Evolutionary conservation across 2,888 invertebrate species (phyloP).

Genomic region (Rhynchonema sp.): DNA sequence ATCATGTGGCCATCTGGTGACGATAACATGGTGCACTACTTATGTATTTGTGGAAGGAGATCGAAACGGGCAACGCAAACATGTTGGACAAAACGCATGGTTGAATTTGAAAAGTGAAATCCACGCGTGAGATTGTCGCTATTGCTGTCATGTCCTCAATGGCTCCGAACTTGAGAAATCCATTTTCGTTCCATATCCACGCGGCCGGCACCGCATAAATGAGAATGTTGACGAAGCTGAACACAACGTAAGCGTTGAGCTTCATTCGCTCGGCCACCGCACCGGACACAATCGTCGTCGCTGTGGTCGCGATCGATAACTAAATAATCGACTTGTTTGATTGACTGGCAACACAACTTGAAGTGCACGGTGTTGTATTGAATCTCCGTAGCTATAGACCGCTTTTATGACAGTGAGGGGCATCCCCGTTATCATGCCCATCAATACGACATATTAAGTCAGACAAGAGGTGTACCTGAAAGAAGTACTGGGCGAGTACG

Average conservation of each 20-base stretch:
- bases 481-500: constrained; percentile 2
- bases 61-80: too few relatives aligned
- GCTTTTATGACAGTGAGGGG: neutral
- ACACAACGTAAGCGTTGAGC: constrained; percentile 11
- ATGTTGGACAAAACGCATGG: too few relatives aligned
- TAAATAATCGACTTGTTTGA: too few relatives aligned
- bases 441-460: too few relatives aligned
- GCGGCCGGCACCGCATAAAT: constrained; percentile 14
- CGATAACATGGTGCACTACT: too few relatives aligned
- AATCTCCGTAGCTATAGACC: too few relatives aligned
- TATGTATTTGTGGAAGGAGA: too few relatives aligned
- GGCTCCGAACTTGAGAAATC: neutral
- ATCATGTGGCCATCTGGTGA: too few relatives aligned
- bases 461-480: neutral
- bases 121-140: too few relatives aligned
- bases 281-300: constrained; percentile 23
- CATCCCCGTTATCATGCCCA: too few relatives aligned
- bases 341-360: too few relatives aligned
- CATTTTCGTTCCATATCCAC: constrained; percentile 15
- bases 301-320: constrained; percentile 20
- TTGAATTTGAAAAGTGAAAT: too few relatives aligned
- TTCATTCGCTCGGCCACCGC: constrained; percentile 13
- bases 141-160: neutral
- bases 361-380: neutral
- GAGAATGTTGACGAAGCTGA: constrained; percentile 14